Conservation (phyloP, 2,113 vertebrate species). For the Entomyzon cyanotis region DNA sequence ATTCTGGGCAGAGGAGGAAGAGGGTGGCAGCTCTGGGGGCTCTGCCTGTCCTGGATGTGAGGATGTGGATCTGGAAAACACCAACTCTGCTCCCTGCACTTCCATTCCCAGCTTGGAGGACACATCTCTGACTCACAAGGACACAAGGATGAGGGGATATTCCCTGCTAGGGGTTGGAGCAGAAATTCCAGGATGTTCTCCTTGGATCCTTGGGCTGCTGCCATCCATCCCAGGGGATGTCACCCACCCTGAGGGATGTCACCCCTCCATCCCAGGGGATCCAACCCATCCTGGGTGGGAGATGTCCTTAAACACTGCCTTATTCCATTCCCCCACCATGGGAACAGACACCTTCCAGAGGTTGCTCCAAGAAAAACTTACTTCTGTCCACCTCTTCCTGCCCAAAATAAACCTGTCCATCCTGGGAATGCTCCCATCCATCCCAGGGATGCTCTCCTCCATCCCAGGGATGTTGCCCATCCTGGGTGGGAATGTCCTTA, state of each 20-base stretch:
- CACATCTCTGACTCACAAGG: neutral
- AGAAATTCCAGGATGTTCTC: neutral
- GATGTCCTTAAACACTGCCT: too few species aligned
- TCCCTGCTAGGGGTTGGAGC: accelerated
- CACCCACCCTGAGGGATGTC: neutral
- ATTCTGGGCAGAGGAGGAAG: neutral
- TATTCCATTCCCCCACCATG: too few species aligned
- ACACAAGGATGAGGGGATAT: accelerated
- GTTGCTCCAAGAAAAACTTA: too few species aligned
- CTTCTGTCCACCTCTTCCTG: too few species aligned
- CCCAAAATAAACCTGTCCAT: neutral
- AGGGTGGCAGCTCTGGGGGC: neutral
- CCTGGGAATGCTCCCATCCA: neutral
- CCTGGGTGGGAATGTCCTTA: too few species aligned
- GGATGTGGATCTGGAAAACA: neutral
- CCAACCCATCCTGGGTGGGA: neutral
- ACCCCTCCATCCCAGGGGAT: accelerated
- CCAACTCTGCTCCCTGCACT: neutral
- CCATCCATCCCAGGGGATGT: neutral
- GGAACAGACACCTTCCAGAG: too few species aligned
- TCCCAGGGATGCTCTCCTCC: neutral
- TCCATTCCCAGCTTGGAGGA: neutral
- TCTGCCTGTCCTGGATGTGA: neutral
- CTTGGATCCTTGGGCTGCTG: too few species aligned
- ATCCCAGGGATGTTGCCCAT: too few species aligned